Base-by-base conservation (phyloP, 2,113 vertebrate genomes). In the Dunckerocampus dactyliophorus region DNA sequence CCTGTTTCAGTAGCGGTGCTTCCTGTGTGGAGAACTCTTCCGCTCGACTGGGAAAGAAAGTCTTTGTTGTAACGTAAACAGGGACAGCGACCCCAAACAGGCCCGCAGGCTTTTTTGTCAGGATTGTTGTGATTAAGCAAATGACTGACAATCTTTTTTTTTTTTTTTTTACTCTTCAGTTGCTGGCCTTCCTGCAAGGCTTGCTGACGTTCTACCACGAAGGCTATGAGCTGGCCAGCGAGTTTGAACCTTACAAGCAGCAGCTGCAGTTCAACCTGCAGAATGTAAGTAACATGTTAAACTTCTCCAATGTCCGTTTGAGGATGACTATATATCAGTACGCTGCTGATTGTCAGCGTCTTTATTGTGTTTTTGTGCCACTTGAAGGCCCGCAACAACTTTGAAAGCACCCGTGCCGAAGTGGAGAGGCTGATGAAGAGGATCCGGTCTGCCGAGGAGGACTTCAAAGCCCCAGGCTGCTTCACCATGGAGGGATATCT, bases 151-250 rank as follows among this genome's bases (percentile, higher is more conserved):
- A 1, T 65, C 43, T 63, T 65, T 24, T 66, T 69, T 62, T 74
- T 15, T 59, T 67, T 20, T 71, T 34, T 42, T 58, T 77, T 85
- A 39, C 65, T 69, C 69, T 87, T 61, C 90, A 99, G 97, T 90
- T 99, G 57, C 83, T 99, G 88, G 95, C 97, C 6, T 99, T 99
- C 83, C 95, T 98, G 73, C 97, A 99, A 84, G 97, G 97, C 14
- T 84, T 99, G 80, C 98, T 98, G 84, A 98, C 95, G 0, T 99
- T 98, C 89, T 99, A 99, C 89, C 97, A 99, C 1, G 95, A 99
- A 84, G 97, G 96, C 79, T 99, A 99, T 45, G 96, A 99, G 79
- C 88, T 99, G 68, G 95, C 95, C 59, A 93, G 93, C 72, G 97
- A 99, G 81, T 99, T 99, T 82, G 92, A 95, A 47, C 97, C 96